Conservation (phyloP, 2,888 invertebrate genomes). For the Dryadula phaetusa region DNA sequence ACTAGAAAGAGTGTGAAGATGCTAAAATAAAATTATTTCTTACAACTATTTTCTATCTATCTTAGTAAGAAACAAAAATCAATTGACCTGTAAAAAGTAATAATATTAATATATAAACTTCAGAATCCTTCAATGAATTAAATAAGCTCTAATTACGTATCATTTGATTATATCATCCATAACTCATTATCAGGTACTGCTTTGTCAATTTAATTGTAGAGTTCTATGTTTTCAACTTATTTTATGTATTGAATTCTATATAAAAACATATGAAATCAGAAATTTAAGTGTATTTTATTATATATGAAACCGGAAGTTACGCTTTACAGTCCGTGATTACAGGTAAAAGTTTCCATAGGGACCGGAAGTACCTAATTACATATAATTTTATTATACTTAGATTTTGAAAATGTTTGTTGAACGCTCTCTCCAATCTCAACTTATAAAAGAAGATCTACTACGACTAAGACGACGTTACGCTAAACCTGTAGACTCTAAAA, state of each 20-base stretch:
- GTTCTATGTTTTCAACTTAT: not conserved
- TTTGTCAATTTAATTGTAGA: conserved; percentile 9
- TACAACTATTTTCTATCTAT: no score
- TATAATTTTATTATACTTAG: no score
- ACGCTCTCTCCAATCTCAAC: conserved; percentile 55
- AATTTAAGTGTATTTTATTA: no score
- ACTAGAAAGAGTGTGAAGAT: no score
- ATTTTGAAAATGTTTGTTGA: conserved; percentile 59
- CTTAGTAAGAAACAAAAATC: no score
- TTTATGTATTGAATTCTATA: not conserved
- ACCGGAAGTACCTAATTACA: no score
- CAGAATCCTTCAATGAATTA: not conserved
- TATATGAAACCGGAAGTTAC: no score
- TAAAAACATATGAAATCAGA: not conserved
- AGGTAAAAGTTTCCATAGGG: no score
- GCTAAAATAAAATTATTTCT: no score
- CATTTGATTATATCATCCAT: not conserved
- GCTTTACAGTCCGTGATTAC: no score
- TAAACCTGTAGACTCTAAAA: conserved; percentile 37
- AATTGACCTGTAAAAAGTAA: no score
- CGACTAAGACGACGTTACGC: not conserved
- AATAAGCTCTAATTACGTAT: not conserved
- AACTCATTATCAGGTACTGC: not conserved
- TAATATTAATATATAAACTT: not conserved
- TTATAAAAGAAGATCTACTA: conserved; percentile 56